Percentiles rank a stretch among this genome's conserved stretches.
These are phyloP conservation scores for Lysiphlebus fabarum DNA, from an alignment of 1,140 invertebrate species.

Conservation along the genomic window DNA sequence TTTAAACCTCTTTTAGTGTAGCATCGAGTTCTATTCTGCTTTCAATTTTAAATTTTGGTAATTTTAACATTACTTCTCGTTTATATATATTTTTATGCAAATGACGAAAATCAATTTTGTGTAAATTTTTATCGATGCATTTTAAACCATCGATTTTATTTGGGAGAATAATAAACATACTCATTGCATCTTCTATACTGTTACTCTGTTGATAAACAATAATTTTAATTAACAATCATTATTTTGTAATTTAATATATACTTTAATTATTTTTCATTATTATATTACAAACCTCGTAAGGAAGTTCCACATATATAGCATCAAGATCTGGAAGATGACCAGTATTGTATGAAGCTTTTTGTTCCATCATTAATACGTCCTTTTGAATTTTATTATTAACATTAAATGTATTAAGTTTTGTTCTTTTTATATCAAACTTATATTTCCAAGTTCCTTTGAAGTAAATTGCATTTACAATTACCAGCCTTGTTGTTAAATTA, in stretches of 20 bases:
- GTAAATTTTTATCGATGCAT: constrained; percentile 49
- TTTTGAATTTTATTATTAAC: constrained; percentile 41
- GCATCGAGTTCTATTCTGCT: constrained; percentile 59
- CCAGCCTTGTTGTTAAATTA: constrained; percentile 54
- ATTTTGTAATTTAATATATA: no score
- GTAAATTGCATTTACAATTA: constrained; percentile 81
- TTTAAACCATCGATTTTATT: constrained; percentile 50
- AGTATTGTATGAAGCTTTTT: constrained; percentile 43
- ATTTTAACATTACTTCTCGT: constrained; percentile 54
- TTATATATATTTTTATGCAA: constrained; percentile 39
- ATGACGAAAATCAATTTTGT: constrained; percentile 43
- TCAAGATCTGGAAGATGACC: constrained; percentile 44
- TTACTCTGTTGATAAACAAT: no score
- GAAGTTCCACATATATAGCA: constrained; percentile 50
- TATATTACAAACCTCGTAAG: constrained; percentile 17
- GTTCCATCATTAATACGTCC: constrained; percentile 52
- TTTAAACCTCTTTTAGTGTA: constrained; percentile 58
- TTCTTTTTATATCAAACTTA: constrained; percentile 45
- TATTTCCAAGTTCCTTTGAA: constrained; percentile 66
- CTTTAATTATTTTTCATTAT: no score
- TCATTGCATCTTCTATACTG: constrained; percentile 55
- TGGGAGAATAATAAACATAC: constrained; percentile 58
- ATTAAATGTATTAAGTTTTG: constrained; percentile 47
- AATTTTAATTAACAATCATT: no score
- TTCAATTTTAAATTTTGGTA: constrained; percentile 74